phyloP scores from a whole-genome alignment of 2,113 vertebrate species.

The Electrona antarctica region DNA sequence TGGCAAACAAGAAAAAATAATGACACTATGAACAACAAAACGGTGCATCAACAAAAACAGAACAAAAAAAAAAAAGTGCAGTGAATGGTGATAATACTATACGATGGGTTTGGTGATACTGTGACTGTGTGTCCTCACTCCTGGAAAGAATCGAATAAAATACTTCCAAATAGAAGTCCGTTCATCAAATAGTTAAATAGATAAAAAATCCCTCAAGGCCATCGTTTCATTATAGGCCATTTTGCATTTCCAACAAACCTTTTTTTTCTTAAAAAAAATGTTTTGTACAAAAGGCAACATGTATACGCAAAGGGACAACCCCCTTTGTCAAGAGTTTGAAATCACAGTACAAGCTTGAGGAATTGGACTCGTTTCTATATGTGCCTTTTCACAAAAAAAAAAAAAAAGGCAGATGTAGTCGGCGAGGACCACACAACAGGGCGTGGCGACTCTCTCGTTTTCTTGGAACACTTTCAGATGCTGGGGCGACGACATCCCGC shows the following conservation, averaged over 20 bases:
- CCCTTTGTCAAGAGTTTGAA: slow-evolving; percentile 8
- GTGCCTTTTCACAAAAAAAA: too few species aligned
- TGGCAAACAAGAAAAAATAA: neutral
- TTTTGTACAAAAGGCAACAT: neutral
- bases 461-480: too few species aligned
- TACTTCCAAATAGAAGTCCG: too few species aligned
- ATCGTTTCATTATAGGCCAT: slow-evolving; percentile 18
- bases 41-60: neutral
- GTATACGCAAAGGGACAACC: neutral
- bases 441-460: too few species aligned
- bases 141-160: too few species aligned
- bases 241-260: slow-evolving; percentile 24
- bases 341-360: slow-evolving; percentile 38
- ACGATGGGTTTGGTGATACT: neutral
- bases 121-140: neutral
- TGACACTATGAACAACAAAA: neutral
- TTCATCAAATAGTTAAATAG: neutral
- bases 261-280: neutral
- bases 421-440: neutral
- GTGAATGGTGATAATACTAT: neutral
- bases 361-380: too few species aligned
- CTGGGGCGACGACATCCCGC: too few species aligned
- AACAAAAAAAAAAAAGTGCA: neutral
- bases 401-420: neutral
- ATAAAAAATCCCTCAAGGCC: neutral